phyloP scores from a whole-genome alignment of 2,797 vertebrate species.

The Urocyon cinereoargenteus region DNA sequence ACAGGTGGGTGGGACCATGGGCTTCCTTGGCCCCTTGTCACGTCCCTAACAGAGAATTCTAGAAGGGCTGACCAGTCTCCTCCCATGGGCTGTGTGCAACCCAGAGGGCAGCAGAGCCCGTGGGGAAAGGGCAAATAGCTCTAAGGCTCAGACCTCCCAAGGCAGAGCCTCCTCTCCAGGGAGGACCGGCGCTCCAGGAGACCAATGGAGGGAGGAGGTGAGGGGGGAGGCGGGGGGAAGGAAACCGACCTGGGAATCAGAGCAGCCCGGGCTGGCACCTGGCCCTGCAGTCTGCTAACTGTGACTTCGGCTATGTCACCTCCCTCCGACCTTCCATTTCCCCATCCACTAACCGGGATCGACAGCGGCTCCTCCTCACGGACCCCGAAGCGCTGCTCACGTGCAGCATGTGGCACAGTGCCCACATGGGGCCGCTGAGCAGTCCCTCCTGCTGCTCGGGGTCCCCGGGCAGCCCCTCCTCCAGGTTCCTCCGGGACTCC shows the following conservation, averaged over 20 bases:
- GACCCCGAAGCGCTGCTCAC: background rate
- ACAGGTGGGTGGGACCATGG: background rate
- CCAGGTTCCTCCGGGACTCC: background rate
- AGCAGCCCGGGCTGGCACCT: background rate
- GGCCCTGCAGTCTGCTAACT: background rate
- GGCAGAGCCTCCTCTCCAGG: background rate
- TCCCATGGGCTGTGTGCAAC: too few species aligned
- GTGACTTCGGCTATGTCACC: background rate
- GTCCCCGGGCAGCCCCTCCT: background rate
- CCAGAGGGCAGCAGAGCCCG: fast-evolving
- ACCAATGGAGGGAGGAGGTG: background rate
- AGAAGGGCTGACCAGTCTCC: background rate
- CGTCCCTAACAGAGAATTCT: fast-evolving
- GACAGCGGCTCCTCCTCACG: fast-evolving
- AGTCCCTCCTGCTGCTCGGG: background rate
- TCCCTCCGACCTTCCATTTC: background rate
- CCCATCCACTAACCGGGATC: background rate
- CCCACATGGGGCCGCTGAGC: fast-evolving
- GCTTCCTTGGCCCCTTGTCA: background rate
- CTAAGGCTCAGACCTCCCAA: background rate
- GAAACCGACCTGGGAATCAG: background rate
- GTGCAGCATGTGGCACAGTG: fast-evolving
- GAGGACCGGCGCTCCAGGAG: fast-evolving
- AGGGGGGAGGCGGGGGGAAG: background rate
- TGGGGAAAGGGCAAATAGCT: background rate